Percentiles rank a stretch among this genome's conserved stretches.
These are phyloP conservation scores for Babylonia areolata DNA, from an alignment of 1,140 invertebrate genomes.

Conservation along the genomic window DNA sequence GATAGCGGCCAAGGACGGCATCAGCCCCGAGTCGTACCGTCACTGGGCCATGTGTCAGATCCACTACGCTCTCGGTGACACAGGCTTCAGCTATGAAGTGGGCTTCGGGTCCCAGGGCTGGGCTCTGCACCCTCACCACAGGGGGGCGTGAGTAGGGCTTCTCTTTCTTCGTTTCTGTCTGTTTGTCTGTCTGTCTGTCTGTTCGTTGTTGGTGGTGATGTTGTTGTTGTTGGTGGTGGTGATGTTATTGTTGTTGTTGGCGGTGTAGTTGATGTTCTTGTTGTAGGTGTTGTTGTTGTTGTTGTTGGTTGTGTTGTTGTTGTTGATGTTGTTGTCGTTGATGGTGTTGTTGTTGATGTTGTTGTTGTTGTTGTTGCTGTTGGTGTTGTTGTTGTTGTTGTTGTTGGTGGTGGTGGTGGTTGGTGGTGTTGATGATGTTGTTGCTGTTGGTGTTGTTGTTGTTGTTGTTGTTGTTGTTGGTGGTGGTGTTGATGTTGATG, in stretches of 20 bases:
- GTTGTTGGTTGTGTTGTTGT: not conserved
- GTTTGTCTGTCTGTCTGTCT: no score
- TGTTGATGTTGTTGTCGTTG: not conserved
- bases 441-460: no score
- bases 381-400: no score
- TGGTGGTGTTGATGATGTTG: not conserved
- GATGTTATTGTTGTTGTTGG: not conserved
- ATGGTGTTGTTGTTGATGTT: no score
- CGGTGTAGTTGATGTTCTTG: not conserved
- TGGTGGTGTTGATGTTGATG: not conserved
- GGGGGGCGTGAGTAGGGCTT: constrained; percentile 32
- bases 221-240: not conserved
- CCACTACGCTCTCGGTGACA: constrained; percentile 81
- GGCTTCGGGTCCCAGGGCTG: constrained; percentile 80
- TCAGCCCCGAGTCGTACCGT: constrained; percentile 67
- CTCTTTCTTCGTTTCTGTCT: no score
- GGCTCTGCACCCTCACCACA: constrained; percentile 76
- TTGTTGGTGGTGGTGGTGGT: not conserved
- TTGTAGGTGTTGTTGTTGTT: not conserved
- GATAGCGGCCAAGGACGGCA: constrained; percentile 64
- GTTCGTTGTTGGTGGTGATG: not conserved
- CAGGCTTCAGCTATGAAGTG: constrained; percentile 81
- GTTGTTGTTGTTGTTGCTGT: no score
- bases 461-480: not conserved
- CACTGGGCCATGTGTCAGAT: constrained; percentile 81